Percentiles rank a stretch among this genome's conserved stretches.
phyloP scores from a whole-genome alignment of 1,140 invertebrate species.

The Eueides isabella region DNA sequence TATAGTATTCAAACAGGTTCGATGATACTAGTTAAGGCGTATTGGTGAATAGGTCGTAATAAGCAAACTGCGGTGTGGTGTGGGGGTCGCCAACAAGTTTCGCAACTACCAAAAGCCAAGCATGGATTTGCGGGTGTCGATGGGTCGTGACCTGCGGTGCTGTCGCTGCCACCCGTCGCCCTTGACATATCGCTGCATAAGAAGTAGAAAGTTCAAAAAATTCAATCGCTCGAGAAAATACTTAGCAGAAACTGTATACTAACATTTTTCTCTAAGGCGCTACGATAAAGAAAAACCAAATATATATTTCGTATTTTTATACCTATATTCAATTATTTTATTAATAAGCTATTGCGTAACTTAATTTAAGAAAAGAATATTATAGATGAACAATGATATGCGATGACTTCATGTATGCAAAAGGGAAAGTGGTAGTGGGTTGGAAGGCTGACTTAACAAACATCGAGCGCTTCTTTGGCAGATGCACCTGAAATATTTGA shows the following conservation, averaged over 20 bases:
- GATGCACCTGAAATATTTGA: not conserved
- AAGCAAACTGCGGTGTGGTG: conserved; percentile 21
- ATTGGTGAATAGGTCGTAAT: conserved; percentile 34
- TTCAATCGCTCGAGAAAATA: conserved; percentile 43
- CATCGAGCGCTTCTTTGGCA: not conserved
- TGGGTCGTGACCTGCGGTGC: conserved; percentile 54
- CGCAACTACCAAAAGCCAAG: conserved; percentile 48
- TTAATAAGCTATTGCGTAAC: not conserved
- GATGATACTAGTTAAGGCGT: conserved; percentile 33
- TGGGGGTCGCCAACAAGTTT: conserved; percentile 35
- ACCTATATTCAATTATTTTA: not conserved
- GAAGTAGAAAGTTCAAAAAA: conserved; percentile 67
- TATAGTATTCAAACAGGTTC: conserved; percentile 34
- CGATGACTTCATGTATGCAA: conserved; percentile 41
- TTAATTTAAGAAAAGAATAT: not conserved
- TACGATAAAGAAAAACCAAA: too few relatives aligned
- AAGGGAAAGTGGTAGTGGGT: conserved; percentile 46
- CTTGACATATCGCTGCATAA: conserved; percentile 67
- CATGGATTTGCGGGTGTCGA: conserved; percentile 51
- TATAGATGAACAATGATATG: conserved; percentile 29
- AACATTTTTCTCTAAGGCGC: not conserved
- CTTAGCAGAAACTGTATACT: not conserved
- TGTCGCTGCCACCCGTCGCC: conserved; percentile 56
- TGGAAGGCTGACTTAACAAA: conserved; percentile 30
- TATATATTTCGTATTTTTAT: too few relatives aligned